Base-by-base conservation (phyloP, 37 sponge, comb jelly and placozoan species). In the Lycopodina hypogea region DNA sequence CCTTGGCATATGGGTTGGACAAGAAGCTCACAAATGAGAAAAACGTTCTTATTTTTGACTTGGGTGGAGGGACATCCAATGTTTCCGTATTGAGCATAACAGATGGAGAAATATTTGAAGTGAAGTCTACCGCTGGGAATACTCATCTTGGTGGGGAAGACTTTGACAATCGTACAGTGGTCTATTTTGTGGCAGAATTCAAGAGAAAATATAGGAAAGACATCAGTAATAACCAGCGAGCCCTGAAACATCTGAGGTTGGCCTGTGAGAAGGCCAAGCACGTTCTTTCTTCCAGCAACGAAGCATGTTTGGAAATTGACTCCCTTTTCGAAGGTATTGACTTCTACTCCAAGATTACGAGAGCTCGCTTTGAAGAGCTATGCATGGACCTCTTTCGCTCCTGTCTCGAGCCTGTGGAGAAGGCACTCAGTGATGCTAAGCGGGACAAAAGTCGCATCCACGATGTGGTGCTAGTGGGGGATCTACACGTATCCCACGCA, bases 91-190 rank as follows among this genome's bases (percentile, higher is more conserved):
- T 96, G 75, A 84, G 91, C 2, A 90, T 96, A 36, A 84, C 76
- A 22, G 94, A 93, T 66, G 97, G 94, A 24, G 76, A 77, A 14
- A 68, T 96, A 35, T 96, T 96, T 61, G 97, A 96, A 74, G 94
- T 96, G 28, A 87, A 69, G 81, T 78, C 94, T 6, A 96, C 94
- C 35, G 89, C 94, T 51, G 96, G 96, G 30, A 91, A 96, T 73
- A 96, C 96, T 30, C 96, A 96, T 41, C 80, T 96, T 55, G 96
- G 96, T 50, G 96, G 96, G 66, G 93, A n/a, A n/a, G n/a, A n/a
- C n/a, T n/a, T n/a, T n/a, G n/a, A n/a, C n/a, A n/a, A n/a, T n/a
- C n/a, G n/a, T 90, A 64, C 91, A 91, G 97, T 96, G 41, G 61
- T 75, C 57, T 86, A 88, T 73, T 90, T 96, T 81, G 69, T 80